Evolutionary conservation across 92 coral and sea anemone genomes (phyloP).

Genomic region (Phymanthus crucifer): DNA sequence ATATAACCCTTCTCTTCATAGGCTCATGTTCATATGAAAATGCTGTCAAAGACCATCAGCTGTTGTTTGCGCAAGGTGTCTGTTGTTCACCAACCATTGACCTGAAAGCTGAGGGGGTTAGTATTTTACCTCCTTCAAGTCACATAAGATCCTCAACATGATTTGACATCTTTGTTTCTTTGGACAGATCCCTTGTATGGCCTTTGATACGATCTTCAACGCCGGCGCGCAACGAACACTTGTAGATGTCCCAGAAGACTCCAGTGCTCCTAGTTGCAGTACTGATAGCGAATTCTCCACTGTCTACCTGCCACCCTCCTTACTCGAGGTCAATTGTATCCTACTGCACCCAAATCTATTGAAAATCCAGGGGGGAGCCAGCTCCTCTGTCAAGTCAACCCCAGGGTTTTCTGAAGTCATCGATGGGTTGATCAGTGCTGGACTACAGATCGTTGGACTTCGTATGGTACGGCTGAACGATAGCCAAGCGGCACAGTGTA

Average conservation of each 20-base stretch:
- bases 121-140: background rate
- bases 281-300: constrained; percentile 34
- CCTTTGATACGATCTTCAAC: constrained; percentile 75
- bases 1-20: background rate
- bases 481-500: constrained; percentile 74
- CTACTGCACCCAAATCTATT: constrained; percentile 69
- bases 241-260: constrained; percentile 46
- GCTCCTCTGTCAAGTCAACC: constrained; percentile 32
- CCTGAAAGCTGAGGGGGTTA: constrained; percentile 84
- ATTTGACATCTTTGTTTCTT: background rate
- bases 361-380: constrained; percentile 36
- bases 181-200: constrained; percentile 76
- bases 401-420: constrained; percentile 81
- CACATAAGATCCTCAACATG: background rate
- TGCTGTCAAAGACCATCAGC: constrained; percentile 75
- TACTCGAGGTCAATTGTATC: constrained; percentile 89
- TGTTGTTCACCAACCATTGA: constrained; percentile 87
- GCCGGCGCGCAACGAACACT: constrained; percentile 54
- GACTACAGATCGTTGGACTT: constrained; percentile 77
- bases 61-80: constrained; percentile 86
- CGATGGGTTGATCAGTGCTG: constrained; percentile 71
- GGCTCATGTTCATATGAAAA: constrained; percentile 56
- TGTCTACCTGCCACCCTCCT: constrained; percentile 64
- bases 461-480: constrained; percentile 78
- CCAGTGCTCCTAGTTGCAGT: constrained; percentile 10